These are phyloP conservation scores for Acyrthosiphon pisum DNA, from an alignment of 1,140 invertebrate genomes.

Conservation along the genomic window DNA sequence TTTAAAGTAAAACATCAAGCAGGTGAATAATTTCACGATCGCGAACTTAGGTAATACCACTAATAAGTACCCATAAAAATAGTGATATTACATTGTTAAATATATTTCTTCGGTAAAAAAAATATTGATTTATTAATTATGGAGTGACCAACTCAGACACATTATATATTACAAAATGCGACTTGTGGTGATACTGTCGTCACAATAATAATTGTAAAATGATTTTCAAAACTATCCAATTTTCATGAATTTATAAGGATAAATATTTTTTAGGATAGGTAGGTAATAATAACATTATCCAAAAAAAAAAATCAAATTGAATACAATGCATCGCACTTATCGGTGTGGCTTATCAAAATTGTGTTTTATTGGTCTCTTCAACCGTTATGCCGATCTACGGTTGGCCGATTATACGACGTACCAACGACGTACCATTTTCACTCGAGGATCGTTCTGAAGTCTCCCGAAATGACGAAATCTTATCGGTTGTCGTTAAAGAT, in stretches of 20 bases:
- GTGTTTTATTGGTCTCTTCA: neutral
- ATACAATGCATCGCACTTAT: neutral
- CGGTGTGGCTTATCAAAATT: neutral
- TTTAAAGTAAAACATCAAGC: neutral
- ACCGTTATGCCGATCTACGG: neutral
- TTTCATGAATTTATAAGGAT: neutral
- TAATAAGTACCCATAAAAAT: too few species aligned
- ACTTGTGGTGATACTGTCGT: too few species aligned
- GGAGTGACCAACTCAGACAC: neutral
- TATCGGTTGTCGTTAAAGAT: neutral
- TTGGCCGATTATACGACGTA: neutral
- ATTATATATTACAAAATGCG: neutral
- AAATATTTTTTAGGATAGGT: neutral
- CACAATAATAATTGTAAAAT: neutral
- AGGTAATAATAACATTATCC: neutral
- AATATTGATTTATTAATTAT: neutral
- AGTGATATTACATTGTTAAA: neutral
- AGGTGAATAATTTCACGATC: neutral
- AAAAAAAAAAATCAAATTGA: neutral
- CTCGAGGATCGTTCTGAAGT: neutral
- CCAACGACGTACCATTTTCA: neutral
- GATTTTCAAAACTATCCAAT: neutral
- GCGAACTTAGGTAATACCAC: neutral
- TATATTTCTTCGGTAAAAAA: too few species aligned
- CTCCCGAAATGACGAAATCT: neutral